These are phyloP conservation scores for Micronycteris hirsuta DNA, from an alignment of 2,113 vertebrate species.

Conservation along the genomic window DNA sequence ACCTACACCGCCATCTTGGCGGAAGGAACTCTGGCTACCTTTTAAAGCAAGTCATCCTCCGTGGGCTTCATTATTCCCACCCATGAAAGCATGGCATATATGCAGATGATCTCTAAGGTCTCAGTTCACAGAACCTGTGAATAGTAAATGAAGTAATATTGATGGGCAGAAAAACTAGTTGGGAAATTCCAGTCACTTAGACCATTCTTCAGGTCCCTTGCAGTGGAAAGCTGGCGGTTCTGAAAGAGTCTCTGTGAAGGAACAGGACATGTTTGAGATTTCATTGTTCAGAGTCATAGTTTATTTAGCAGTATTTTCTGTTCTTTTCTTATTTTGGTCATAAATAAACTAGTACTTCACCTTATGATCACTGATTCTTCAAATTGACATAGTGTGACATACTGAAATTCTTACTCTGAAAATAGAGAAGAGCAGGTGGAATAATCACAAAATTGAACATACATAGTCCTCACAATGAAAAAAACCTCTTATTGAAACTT, in stretches of 20 bases:
- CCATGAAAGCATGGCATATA: neutral
- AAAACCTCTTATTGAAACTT: neutral
- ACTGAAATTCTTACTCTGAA: neutral
- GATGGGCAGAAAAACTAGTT: neutral
- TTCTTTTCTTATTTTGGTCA: neutral
- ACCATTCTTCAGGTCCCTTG: neutral
- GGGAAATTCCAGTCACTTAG: neutral
- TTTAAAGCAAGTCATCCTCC: neutral
- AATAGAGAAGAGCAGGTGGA: neutral
- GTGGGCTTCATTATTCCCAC: neutral
- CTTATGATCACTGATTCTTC: neutral
- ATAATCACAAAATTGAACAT: neutral
- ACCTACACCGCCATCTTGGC: no score
- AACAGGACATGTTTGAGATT: neutral
- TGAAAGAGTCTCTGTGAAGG: neutral
- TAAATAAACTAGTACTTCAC: neutral
- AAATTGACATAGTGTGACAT: neutral
- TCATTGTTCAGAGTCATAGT: neutral
- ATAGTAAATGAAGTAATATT: neutral
- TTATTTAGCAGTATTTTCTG: neutral
- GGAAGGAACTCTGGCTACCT: neutral
- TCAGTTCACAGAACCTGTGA: neutral
- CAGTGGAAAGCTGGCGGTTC: neutral
- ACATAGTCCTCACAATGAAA: neutral
- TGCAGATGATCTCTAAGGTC: neutral